Evolutionary conservation across 2,797 vertebrate genomes (phyloP), one percentile per base, ranked within the genome.

Genomic region (Mycteria americana): DNA sequence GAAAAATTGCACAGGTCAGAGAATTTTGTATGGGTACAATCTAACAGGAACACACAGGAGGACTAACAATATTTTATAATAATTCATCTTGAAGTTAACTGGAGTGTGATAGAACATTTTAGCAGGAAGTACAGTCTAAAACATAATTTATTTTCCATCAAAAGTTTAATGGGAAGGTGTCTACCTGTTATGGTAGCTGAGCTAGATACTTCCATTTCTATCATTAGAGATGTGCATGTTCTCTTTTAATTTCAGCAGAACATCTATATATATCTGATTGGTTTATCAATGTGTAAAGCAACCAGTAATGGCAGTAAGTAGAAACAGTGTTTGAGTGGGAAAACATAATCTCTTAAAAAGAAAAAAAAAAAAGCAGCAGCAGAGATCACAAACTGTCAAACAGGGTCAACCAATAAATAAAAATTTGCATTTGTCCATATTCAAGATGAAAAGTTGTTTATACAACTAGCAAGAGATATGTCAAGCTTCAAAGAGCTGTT

Each of bases 201-300:
- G 21, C 18, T 73, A 50, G 27, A 65, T 13, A 51, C 10, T 50
- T 70, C 9, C 3, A 60, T 75, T 62, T 76, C 51, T 60, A 5
- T 30, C 33, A 41, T 45, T 57, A 72, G 10, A 73, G 11, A 31
- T 45, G 10, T 18, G 5, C 1, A 30, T 0, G 0, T 88, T 90
- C 7, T 60, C 30, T 74, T 60, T 59, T 48, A 28, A 59, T 73
- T 89, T 91, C 67, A 82, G 22, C 3, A 73, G 54, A 69, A 46
- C 10, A 31, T 3, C 3, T 84, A 13, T 65, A 13, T 65, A 9
- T 41, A 51, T 68, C 22, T 43, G 14, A 43, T 60, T 57, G 9
- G 2, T 64, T 45, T 64, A 43, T 56, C 48, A 51, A 25, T 18
- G 9, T 39, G 21, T 41, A 54, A 87, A 89, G 21, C 30, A 82